These are phyloP conservation scores for Fistularia tabacaria DNA, from an alignment of 2,797 vertebrate species.

Conservation along the genomic window DNA sequence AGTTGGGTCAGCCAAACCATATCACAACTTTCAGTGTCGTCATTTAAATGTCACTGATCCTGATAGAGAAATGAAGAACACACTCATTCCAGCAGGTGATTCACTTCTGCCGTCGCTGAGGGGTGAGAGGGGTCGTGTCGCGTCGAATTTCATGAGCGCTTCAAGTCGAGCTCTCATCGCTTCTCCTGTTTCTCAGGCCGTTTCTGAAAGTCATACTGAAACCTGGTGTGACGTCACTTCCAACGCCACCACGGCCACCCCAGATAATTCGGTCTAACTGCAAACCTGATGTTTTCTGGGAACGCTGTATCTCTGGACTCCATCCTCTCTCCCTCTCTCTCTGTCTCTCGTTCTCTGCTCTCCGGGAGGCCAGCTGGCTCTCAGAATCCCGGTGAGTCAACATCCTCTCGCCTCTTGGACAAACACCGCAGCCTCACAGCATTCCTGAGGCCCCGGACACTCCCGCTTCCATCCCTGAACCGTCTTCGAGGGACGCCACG, in stretches of 20 bases:
- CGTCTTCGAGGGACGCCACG: conserved; percentile 10
- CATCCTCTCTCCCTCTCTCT: conserved; percentile 23
- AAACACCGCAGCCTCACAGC: conserved; percentile 48
- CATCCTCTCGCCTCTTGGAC: conserved; percentile 62
- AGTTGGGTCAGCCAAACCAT: neutral
- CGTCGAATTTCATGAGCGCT: no score
- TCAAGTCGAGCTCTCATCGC: no score
- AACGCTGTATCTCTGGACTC: conserved; percentile 54
- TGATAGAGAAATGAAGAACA: no score
- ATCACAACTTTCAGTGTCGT: conserved; percentile 47
- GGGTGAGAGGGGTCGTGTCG: no score
- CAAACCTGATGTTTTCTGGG: conserved; percentile 20
- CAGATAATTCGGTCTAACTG: neutral
- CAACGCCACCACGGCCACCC: neutral
- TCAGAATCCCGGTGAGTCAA: conserved; percentile 64
- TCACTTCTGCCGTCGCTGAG: no score
- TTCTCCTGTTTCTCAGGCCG: no score
- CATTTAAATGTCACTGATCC: conserved; percentile 17
- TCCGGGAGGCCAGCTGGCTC: conserved; percentile 48
- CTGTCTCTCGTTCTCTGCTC: conserved; percentile 18
- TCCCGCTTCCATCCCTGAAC: conserved; percentile 21
- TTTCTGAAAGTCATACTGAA: neutral
- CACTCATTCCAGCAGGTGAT: no score
- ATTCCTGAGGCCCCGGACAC: conserved; percentile 38
- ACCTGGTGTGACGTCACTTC: conserved; percentile 1